A percentile compares a stretch with the other conserved stretches of the same genome.
Evolutionary conservation across 2,113 vertebrate species (phyloP).

Genomic region (Physeter macrocephalus): DNA sequence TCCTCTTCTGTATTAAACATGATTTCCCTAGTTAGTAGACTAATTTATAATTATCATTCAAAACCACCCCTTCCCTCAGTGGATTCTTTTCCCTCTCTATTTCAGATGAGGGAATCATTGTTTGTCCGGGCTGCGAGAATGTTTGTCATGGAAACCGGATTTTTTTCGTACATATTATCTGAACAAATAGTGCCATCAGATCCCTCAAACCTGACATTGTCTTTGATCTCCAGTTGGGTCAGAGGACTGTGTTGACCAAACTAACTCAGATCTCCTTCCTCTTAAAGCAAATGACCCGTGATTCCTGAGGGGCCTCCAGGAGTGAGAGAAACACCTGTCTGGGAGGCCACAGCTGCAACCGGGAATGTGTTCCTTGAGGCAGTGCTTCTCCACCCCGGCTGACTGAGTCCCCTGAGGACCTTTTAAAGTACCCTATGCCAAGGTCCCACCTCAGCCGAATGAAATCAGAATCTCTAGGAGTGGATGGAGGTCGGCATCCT

Average conservation of each 20-base stretch:
- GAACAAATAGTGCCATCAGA: background rate
- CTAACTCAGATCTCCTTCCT: background rate
- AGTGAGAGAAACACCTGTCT: constrained; percentile 25
- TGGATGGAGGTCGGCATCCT: background rate
- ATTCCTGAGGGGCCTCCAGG: background rate
- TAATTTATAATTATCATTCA: constrained; percentile 65
- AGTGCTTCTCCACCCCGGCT: background rate
- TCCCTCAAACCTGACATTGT: background rate
- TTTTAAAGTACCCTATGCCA: background rate
- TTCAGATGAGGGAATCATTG: constrained; percentile 24
- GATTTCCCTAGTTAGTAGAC: constrained; percentile 33
- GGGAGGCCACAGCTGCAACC: background rate
- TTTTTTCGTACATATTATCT: constrained; percentile 34
- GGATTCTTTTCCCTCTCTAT: background rate
- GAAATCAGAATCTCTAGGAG: background rate
- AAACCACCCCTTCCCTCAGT: constrained; percentile 7
- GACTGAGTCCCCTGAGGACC: background rate
- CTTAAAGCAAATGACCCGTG: background rate
- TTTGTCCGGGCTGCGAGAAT: background rate
- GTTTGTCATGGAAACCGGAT: constrained; percentile 49
- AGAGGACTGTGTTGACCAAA: constrained; percentile 8
- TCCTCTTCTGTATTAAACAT: constrained; percentile 49
- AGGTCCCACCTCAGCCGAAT: background rate
- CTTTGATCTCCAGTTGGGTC: background rate
- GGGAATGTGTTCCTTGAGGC: background rate